Conservation (phyloP, 1,140 invertebrate genomes). For the Drosophila albomicans region DNA sequence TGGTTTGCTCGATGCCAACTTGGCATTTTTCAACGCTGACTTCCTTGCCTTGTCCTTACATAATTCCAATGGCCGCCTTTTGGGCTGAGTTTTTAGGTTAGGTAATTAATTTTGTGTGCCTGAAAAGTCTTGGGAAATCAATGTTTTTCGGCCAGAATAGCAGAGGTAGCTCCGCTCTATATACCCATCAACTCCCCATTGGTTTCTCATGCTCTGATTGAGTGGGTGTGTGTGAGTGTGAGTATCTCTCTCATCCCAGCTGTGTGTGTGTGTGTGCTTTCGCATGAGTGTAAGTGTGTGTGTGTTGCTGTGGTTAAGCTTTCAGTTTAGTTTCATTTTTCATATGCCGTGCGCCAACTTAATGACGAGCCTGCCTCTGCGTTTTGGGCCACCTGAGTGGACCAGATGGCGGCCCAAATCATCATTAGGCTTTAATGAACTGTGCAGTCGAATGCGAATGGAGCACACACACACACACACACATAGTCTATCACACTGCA, state of each 20-base stretch:
- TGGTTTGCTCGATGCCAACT: conserved; percentile 31
- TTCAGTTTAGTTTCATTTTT: conserved; percentile 71
- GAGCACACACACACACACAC: too few species aligned
- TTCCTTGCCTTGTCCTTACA: conserved; percentile 41
- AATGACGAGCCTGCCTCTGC: conserved; percentile 65
- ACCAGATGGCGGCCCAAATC: conserved; percentile 34
- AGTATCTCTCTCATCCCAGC: conserved; percentile 9
- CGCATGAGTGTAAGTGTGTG: conserved; percentile 3
- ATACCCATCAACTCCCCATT: conserved; percentile 54
- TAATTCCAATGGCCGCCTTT: conserved; percentile 50
- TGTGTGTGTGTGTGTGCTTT: not conserved
- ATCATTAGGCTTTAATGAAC: conserved; percentile 72
- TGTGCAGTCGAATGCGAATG: conserved; percentile 19
- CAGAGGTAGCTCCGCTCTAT: conserved; percentile 17
- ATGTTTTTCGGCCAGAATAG: conserved; percentile 56
- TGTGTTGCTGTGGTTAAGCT: conserved; percentile 33
- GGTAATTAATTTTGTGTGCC: conserved; percentile 80
- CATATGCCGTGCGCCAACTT: conserved; percentile 63
- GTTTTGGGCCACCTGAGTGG: conserved; percentile 43
- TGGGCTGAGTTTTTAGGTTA: conserved; percentile 72
- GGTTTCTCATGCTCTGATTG: conserved; percentile 62
- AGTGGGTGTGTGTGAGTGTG: conserved; percentile 40
- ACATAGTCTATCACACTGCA: conserved; percentile 10
- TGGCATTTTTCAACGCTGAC: conserved; percentile 41
- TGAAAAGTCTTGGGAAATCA: conserved; percentile 80